Evolutionary conservation across 2,888 invertebrate species (phyloP).

Genomic region (Dicyrtoma fusca): DNA sequence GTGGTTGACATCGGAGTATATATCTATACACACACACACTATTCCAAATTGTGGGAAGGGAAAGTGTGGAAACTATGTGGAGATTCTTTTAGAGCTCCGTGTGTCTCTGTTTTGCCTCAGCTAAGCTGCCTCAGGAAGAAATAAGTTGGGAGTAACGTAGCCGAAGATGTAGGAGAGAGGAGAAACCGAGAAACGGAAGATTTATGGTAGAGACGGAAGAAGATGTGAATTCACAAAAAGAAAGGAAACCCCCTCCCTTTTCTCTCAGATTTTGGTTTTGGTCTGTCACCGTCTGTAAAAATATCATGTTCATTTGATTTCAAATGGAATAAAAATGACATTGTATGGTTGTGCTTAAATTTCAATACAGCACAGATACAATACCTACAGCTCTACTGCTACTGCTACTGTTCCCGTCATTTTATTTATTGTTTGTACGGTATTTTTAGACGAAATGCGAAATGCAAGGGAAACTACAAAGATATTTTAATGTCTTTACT

Average conservation of each 20-base stretch:
- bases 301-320: slow-evolving; percentile 9
- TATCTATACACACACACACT: too few relatives aligned
- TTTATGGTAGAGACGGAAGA: slow-evolving; percentile 28
- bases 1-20: too few relatives aligned
- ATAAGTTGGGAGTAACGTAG: not conserved
- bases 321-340: not conserved
- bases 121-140: not conserved
- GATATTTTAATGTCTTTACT: too few relatives aligned
- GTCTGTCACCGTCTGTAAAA: slow-evolving; percentile 8
- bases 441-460: too few relatives aligned
- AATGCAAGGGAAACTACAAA: too few relatives aligned
- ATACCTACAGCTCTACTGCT: too few relatives aligned
- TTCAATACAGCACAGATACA: too few relatives aligned
- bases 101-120: not conserved
- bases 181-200: not conserved
- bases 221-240: slow-evolving; percentile 32
- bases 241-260: slow-evolving; percentile 15
- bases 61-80: not conserved
- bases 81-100: slow-evolving; percentile 1
- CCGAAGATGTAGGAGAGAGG: not conserved
- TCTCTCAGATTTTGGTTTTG: slow-evolving; percentile 16
- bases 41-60: slow-evolving; percentile 7
- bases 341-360: too few relatives aligned
- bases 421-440: too few relatives aligned
- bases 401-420: too few relatives aligned